These are phyloP conservation scores for Megalops atlanticus DNA, from an alignment of 2,113 vertebrate species.

Conservation along the genomic window DNA sequence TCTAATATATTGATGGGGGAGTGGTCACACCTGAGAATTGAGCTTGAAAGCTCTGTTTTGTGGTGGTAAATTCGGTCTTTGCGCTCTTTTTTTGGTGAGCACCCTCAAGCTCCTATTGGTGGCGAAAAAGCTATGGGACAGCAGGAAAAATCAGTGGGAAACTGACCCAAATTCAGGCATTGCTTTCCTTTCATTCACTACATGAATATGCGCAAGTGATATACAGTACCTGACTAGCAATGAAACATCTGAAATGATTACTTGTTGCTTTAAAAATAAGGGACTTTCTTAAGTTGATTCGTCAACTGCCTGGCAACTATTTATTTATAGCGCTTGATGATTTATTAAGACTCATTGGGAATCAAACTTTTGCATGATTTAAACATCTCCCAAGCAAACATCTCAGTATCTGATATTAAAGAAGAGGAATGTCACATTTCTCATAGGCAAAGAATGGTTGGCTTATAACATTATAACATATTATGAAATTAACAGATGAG, in stretches of 20 bases:
- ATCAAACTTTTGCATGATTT: slow-evolving; percentile 9
- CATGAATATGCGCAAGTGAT: background rate
- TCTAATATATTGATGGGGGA: background rate
- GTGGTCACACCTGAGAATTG: background rate
- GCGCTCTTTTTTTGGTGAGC: background rate
- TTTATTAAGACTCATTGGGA: background rate
- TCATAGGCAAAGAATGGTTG: too few relatives aligned
- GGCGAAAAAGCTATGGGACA: too few relatives aligned
- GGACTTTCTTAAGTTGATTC: background rate
- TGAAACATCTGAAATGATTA: background rate
- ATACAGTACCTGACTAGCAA: too few relatives aligned
- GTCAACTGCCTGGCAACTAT: background rate
- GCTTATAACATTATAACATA: too few relatives aligned
- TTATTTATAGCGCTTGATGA: background rate
- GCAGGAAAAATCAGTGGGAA: background rate
- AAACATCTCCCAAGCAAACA: background rate
- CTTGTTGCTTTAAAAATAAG: too few relatives aligned
- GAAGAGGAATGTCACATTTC: too few relatives aligned
- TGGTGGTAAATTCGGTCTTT: background rate
- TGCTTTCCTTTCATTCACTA: too few relatives aligned
- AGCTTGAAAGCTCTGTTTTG: background rate
- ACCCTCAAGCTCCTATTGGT: too few relatives aligned
- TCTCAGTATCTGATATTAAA: too few relatives aligned
- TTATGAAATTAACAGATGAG: background rate
- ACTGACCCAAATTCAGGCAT: too few relatives aligned